phyloP scores from a whole-genome alignment of 1,140 invertebrate genomes.

The Rhyzopertha dominica region DNA sequence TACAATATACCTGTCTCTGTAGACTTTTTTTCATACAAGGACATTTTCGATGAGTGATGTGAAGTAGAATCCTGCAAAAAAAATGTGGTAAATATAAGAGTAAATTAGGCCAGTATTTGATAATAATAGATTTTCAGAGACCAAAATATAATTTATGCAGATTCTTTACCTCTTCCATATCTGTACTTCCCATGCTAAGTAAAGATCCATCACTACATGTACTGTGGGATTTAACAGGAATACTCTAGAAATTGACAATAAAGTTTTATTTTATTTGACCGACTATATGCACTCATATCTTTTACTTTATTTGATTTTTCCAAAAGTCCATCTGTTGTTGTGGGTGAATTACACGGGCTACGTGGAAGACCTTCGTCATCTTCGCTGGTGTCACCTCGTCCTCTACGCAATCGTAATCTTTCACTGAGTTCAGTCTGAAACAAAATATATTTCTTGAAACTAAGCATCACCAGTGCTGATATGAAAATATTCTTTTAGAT shows the following conservation, averaged over 20 bases:
- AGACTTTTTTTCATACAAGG: slow-evolving; percentile 47
- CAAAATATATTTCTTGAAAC: too few species aligned
- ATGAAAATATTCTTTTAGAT: too few species aligned
- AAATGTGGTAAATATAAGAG: slow-evolving; percentile 4
- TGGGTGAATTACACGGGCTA: slow-evolving; percentile 57
- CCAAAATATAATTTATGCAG: slow-evolving; percentile 10
- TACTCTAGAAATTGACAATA: slow-evolving; percentile 44
- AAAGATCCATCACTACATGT: slow-evolving; percentile 68
- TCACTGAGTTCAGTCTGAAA: slow-evolving; percentile 59
- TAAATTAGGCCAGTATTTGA: too few species aligned
- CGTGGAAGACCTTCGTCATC: slow-evolving; percentile 61
- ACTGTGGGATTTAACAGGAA: slow-evolving; percentile 58
- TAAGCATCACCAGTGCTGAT: too few species aligned
- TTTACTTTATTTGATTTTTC: slow-evolving; percentile 47
- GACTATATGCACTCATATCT: not conserved
- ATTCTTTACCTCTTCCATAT: slow-evolving; percentile 57
- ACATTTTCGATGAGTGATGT: slow-evolving; percentile 49
- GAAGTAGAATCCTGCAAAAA: slow-evolving; percentile 47
- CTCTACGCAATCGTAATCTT: slow-evolving; percentile 52
- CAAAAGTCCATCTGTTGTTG: slow-evolving; percentile 44
- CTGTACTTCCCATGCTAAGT: slow-evolving; percentile 65
- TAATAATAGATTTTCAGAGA: slow-evolving; percentile 12
- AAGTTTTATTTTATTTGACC: not conserved
- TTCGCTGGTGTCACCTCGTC: slow-evolving; percentile 48
- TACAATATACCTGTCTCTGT: slow-evolving; percentile 19